Base-by-base conservation (phyloP, 2,113 vertebrate genomes). In the Psittacara wagleri region DNA sequence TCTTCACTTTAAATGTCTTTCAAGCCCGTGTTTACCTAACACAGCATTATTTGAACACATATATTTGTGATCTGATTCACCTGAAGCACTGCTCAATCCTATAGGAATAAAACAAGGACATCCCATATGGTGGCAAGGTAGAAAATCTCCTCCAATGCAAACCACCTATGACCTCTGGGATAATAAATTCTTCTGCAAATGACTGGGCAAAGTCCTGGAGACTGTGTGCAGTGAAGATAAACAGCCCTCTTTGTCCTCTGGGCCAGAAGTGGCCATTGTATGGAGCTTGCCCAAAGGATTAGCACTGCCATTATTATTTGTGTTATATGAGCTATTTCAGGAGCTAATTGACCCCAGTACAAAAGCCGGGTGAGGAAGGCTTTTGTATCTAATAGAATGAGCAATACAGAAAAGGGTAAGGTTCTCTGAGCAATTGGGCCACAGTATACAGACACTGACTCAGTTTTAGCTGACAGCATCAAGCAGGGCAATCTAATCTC, bases 301-400 rank as follows among this genome's bases (percentile, higher is more conserved):
- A 96, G 96, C 37, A 2, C 63, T 96, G 94, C 94, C 94, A 92
- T 92, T 95, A 79, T 94, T 95, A 94, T 94, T 92, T 96, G 84
- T 95, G 88, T 93, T 96, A 96, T 95, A 97, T 89, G 79, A 98
- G 93, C 94, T 97, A 96, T 97, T 98, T 97, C 96, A 96, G 95
- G 95, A 92, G 86, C 86, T 97, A 96, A 94, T 96, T 96, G 97
- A 97, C 97, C 95, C 62, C 63, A 22, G 67, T 84, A 96, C 87
- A 97, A 97, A 96, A 96, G 95, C 69, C 15, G 82, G 94, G 93
- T 97, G 92, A 97, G 92, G 89, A 97, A 96, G 95, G 87, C 92
- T 98, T 97, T 97, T 96, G 95, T 97, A 95, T 85, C 95, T 97
- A 94, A 97, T 96, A 97, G 91, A 97, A 93, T 96, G 95, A 97